These are phyloP conservation scores for Microctonus brassicae DNA, from an alignment of 2,888 invertebrate genomes.

Conservation along the genomic window DNA sequence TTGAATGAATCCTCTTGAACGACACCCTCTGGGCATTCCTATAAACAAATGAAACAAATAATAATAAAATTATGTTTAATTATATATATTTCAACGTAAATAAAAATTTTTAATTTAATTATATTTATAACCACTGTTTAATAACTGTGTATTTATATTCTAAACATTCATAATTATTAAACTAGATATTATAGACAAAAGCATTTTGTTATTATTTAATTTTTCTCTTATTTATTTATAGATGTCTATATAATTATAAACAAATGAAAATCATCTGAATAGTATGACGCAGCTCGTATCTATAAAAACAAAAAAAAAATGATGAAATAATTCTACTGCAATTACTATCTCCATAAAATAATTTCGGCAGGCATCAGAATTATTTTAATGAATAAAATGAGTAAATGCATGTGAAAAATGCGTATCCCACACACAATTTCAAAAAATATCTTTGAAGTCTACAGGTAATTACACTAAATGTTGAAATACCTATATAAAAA, in stretches of 20 bases:
- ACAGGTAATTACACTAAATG: slow-evolving; percentile 49
- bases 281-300: not conserved
- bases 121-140: too few species aligned
- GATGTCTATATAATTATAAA: not conserved
- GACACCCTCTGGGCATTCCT: slow-evolving; percentile 97
- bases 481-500: not conserved
- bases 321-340: not conserved
- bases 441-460: slow-evolving; percentile 52
- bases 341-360: not conserved
- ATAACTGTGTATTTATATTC: not conserved
- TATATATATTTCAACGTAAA: not conserved
- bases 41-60: slow-evolving; percentile 68
- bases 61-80: not conserved
- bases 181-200: not conserved
- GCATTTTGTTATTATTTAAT: not conserved
- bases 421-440: slow-evolving; percentile 58
- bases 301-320: not conserved
- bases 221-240: not conserved
- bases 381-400: not conserved
- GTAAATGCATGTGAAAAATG: slow-evolving; percentile 44
- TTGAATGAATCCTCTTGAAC: slow-evolving; percentile 98
- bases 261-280: not conserved
- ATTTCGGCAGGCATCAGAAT: not conserved
- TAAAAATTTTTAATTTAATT: too few species aligned
- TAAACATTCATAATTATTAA: not conserved